These are phyloP conservation scores for Belgica antarctica DNA, from an alignment of 2,888 invertebrate genomes.

Conservation along the genomic window DNA sequence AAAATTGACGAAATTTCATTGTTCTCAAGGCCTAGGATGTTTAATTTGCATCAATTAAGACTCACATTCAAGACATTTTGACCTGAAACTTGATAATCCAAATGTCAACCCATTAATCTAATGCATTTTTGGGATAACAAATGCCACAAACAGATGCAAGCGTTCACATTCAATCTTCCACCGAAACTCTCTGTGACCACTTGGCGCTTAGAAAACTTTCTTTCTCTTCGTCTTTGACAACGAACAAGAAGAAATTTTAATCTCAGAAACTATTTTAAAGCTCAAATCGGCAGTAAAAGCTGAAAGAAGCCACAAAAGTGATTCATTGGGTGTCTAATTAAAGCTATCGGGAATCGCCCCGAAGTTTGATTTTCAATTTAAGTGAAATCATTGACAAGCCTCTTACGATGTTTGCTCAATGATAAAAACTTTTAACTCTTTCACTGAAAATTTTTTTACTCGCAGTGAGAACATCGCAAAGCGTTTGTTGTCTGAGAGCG, in stretches of 20 bases:
- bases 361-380: background rate
- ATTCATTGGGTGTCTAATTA: slow-evolving; percentile 2
- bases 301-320: background rate
- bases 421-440: background rate
- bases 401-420: background rate
- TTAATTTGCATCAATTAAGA: no score
- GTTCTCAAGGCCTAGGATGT: no score
- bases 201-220: background rate
- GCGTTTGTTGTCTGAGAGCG: background rate
- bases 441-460: background rate
- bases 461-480: background rate
- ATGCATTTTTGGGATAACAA: no score
- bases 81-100: no score
- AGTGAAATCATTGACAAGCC: background rate
- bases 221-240: background rate
- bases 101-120: no score
- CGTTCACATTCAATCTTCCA: no score
- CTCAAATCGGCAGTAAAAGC: background rate
- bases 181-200: no score
- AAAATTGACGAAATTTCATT: no score
- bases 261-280: no score
- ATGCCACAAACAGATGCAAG: no score
- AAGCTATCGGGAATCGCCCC: slow-evolving; percentile 4
- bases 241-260: background rate
- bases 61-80: no score